phyloP scores from a whole-genome alignment of 2,797 vertebrate species.

The Channa striata region DNA sequence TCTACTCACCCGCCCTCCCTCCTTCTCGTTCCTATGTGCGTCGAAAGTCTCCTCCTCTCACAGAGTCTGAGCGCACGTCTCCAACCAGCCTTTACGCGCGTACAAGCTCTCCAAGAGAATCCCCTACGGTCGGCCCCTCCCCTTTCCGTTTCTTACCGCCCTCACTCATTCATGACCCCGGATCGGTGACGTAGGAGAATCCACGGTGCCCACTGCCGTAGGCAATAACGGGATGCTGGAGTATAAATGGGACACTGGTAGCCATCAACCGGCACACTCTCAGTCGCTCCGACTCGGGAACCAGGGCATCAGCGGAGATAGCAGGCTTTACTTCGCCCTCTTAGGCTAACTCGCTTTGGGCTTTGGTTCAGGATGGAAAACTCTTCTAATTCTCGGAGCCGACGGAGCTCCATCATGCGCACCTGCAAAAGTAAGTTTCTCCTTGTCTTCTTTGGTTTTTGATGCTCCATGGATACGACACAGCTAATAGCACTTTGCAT shows the following conservation, averaged over 20 bases:
- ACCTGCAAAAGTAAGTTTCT: conserved; percentile 85
- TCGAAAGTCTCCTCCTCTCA: conserved; percentile 75
- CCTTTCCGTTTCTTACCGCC: conserved; percentile 83
- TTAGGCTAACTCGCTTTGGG: conserved; percentile 89
- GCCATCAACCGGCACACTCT: conserved; percentile 81
- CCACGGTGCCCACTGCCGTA: conserved; percentile 86
- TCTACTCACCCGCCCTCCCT: conserved; percentile 55
- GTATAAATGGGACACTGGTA: conserved; percentile 80
- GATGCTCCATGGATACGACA: neutral
- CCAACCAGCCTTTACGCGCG: conserved; percentile 79
- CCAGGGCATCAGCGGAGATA: conserved; percentile 90
- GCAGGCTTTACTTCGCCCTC: conserved; percentile 82
- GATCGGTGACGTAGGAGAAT: conserved; percentile 86
- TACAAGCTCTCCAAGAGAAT: conserved; percentile 72
- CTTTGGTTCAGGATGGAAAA: conserved; percentile 89
- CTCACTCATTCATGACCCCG: conserved; percentile 83
- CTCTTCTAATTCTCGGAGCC: conserved; percentile 83
- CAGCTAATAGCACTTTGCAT: neutral
- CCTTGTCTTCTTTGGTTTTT: conserved; percentile 30
- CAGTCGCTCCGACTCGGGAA: conserved; percentile 88
- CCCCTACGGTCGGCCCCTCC: conserved; percentile 74
- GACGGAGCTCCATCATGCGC: conserved; percentile 84
- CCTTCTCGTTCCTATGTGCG: conserved; percentile 56
- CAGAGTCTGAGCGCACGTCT: conserved; percentile 68
- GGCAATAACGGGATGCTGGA: conserved; percentile 75